Conservation (phyloP, 2,888 invertebrate genomes). For the Synanthedon tipuliformis region DNA sequence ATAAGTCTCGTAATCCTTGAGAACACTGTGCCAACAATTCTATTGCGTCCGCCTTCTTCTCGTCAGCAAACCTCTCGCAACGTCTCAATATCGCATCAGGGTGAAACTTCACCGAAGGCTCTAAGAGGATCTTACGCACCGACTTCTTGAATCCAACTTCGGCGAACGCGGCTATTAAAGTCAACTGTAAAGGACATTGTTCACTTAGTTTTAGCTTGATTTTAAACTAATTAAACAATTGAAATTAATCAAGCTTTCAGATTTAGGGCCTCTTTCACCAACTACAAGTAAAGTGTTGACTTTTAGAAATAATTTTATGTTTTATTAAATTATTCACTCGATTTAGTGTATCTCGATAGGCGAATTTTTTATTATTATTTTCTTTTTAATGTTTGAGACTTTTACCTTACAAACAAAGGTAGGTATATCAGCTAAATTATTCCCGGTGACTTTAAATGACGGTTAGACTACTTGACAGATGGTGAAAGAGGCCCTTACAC, state of each 20-base stretch:
- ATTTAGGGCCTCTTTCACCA: too few species aligned
- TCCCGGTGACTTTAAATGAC: too few species aligned
- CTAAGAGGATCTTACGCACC: slow-evolving; percentile 57
- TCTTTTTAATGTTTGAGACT: too few species aligned
- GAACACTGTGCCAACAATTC: slow-evolving; percentile 42
- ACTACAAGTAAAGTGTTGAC: too few species aligned
- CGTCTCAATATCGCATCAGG: slow-evolving; percentile 61
- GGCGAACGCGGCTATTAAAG: slow-evolving; percentile 63
- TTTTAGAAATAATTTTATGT: too few species aligned
- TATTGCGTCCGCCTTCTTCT: slow-evolving; percentile 40
- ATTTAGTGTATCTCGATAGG: too few species aligned
- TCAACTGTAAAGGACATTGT: slow-evolving; percentile 25
- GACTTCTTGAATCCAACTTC: slow-evolving; percentile 65
- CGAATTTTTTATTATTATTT: too few species aligned
- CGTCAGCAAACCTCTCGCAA: slow-evolving; percentile 58
- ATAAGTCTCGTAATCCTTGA: slow-evolving; percentile 36
- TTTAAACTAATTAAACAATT: neutral
- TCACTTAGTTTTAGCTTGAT: slow-evolving; percentile 5
- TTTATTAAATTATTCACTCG: too few species aligned
- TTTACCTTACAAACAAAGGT: too few species aligned
- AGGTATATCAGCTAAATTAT: too few species aligned
- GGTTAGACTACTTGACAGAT: too few species aligned
- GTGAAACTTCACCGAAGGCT: slow-evolving; percentile 65
- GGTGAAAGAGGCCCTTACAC: too few species aligned
- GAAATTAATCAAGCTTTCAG: neutral